A percentile compares a stretch with the other conserved stretches of the same genome.
These are phyloP conservation scores for Leptocoma aspasia DNA, from an alignment of 2,113 vertebrate species.

Conservation along the genomic window DNA sequence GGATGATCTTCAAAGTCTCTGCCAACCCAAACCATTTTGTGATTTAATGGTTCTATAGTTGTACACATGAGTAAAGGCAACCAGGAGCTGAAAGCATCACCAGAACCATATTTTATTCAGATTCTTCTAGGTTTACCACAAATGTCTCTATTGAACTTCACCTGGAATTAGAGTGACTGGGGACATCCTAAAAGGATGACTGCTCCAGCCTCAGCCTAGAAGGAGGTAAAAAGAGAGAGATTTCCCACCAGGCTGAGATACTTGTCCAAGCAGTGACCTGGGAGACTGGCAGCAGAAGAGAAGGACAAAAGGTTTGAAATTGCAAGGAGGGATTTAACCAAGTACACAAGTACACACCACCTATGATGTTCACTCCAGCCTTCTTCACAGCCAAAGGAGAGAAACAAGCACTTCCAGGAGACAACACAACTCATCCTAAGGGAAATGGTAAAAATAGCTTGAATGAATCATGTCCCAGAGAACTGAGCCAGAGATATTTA, in stretches of 20 bases:
- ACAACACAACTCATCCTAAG: not conserved
- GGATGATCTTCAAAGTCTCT: not conserved
- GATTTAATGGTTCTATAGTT: not conserved
- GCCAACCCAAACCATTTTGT: not conserved
- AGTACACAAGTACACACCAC: not conserved
- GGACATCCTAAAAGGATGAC: not conserved
- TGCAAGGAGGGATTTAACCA: not conserved
- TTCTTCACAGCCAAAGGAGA: not conserved
- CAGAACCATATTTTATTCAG: not conserved
- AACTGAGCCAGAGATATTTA: not conserved
- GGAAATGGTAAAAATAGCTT: not conserved
- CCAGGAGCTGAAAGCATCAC: not conserved
- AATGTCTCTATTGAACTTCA: not conserved
- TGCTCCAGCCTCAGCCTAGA: not conserved
- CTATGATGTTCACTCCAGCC: not conserved
- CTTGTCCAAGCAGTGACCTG: not conserved
- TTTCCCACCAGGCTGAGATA: not conserved
- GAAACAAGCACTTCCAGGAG: not conserved
- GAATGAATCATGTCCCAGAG: not conserved
- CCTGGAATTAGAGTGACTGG: not conserved
- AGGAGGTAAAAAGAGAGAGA: not conserved
- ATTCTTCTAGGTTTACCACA: not conserved
- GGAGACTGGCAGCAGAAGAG: not conserved
- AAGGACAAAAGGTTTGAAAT: not conserved
- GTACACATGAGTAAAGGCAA: accelerated